Base-by-base conservation (phyloP, 2,888 invertebrate species). In the Mythimna ferrago region DNA sequence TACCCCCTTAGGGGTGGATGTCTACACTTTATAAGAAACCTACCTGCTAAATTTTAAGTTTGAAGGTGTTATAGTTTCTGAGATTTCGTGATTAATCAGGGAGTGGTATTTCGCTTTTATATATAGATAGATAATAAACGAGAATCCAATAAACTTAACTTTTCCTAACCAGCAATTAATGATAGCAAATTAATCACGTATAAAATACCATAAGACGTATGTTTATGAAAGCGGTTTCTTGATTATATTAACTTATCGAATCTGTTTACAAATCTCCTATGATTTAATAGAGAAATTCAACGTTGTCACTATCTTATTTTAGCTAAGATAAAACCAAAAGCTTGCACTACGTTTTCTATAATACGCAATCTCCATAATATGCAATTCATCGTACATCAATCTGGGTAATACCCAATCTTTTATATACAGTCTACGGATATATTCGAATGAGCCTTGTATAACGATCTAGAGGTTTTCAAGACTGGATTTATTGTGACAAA, bases 381-480 rank as follows among this genome's bases (percentile, higher is more conserved):
- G 76, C 73, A 71, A 82, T 58, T 80, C 80, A 76, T 64, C 51
- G 51, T 58, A 53, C 66, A 80, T 62, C 63, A 64, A 70, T 71
- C 48, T 73, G 21, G 32, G 69, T 71, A 68, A 63, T 62, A 68
- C 51, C 66, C 51, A 61, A 70, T 81, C 14, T 67, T 67, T 67
- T 61, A 63, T 63, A 44, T 57, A 61, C 54, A 26, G 56, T 66
- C 62, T 35, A 70, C 57, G 44, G 14, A 80, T 48, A 60, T 58
- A 48, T 72, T 66, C 67, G 67, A 77, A 77, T 81, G 58, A 57
- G 60, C 58, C 73, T 66, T 62, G 35, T 71, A 60, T 53, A 68
- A 56, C 19, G 56, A 66, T 66, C n/a, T 48, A 32, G 41, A 61
- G 32, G 21, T 68, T 21, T 57, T 69, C 9, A 35, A 65, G 41